Conservation (phyloP, 2,797 vertebrate species). For the Vireo griseus region DNA sequence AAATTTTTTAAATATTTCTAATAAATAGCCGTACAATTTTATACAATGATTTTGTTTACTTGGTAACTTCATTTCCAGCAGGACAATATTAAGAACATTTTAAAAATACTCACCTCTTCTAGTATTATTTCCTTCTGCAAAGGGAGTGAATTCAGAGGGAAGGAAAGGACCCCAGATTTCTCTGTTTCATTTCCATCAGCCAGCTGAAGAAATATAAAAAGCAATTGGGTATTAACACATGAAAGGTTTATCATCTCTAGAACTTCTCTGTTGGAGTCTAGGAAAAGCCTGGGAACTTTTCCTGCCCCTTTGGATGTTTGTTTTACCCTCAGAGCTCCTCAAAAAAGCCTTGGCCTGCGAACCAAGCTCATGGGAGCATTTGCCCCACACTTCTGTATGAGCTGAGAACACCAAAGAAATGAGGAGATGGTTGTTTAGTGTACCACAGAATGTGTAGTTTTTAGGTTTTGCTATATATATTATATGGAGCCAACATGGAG, state of each 20-base stretch:
- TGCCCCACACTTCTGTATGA: no score
- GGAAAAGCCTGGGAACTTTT: no score
- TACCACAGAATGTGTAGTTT: no score
- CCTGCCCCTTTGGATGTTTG: no score
- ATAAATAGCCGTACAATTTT: not conserved
- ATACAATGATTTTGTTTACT: not conserved
- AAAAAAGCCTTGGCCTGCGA: no score
- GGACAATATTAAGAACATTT: not conserved
- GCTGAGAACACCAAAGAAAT: no score
- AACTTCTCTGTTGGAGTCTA: no score
- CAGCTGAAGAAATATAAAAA: constrained; percentile 11
- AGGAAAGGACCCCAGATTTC: not conserved
- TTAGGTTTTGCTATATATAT: no score
- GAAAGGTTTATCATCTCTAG: not conserved
- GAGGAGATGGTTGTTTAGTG: no score
- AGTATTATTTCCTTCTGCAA: constrained; percentile 42
- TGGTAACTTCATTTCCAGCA: not conserved
- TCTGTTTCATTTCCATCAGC: not conserved
- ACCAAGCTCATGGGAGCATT: no score
- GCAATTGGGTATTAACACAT: rapidly evolving
- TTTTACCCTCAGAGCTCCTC: no score
- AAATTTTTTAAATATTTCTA: not conserved
- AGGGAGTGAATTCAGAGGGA: constrained; percentile 48
- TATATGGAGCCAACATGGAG: no score
- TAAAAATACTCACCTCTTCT: constrained; percentile 34